Base-by-base conservation (phyloP, 2,888 invertebrate species). In the Petrophora chlorosata region DNA sequence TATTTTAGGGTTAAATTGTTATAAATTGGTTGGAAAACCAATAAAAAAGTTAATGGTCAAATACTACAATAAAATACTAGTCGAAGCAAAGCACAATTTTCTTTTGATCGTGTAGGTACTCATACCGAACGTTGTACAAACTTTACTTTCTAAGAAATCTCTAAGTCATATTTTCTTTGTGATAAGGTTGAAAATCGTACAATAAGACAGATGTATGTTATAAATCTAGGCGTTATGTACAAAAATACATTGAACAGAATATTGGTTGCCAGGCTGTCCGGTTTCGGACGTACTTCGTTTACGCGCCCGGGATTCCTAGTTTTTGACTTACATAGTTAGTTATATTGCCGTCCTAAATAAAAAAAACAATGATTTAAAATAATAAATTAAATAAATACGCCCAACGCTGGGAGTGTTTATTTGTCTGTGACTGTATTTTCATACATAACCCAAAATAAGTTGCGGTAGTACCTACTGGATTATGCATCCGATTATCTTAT, bases 211-310 rank as follows among this genome's bases (percentile, higher is more conserved):
- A 50, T 53, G 45, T 36, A 43, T 54, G 54, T 44, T 59, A 50
- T 53, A 48, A 45, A 32, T 30, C 22, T 35, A 33, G 63, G 59
- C 59, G 67, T 66, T 59, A 67, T 62, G 68, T 70, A 72, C 68
- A 56, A 39, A 68, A 70, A 67, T 73, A 74, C 71, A 70, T 69
- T 60, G 32, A 52, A 40, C 42, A 51, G 60, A 64, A 59, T 53
- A 60, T 57, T 61, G 45, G 68, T 67, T 68, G 66, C 68, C 59
- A 61, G 50, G 64, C 48, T 51, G 53, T 30, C 40, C 41, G 26
- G 23, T 33, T 22, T 42, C 41, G 26, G 23, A 35, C 28, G 39
- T 13, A 29, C 16, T 39, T 52, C 53, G 58, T 68, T 66, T 64
- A 56, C 56, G 53, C 38, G 42, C 28, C 5, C 5, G 22, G 8